Percentiles rank a stretch among this genome's conserved stretches.
phyloP scores from a whole-genome alignment of 2,113 vertebrate species.

The Oryzias woworae region DNA sequence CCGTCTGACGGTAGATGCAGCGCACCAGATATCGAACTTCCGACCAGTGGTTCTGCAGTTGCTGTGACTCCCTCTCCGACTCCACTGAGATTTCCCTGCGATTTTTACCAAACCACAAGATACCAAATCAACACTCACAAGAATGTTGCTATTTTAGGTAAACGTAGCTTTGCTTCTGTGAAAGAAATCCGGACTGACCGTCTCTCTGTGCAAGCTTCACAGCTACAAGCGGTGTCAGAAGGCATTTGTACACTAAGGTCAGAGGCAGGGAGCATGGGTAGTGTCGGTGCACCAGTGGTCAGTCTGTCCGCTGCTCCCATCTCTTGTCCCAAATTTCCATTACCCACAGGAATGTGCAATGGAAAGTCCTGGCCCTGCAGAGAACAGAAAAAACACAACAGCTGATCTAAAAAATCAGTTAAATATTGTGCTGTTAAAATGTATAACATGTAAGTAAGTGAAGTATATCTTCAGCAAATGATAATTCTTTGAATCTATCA shows the following conservation, averaged over 20 bases:
- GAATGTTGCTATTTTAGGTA: background rate
- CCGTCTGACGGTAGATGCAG: slow-evolving; percentile 95
- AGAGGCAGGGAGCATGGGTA: slow-evolving; percentile 83
- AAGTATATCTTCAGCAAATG: too few relatives aligned
- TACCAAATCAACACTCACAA: background rate
- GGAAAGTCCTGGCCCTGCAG: slow-evolving; percentile 91
- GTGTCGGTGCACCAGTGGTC: slow-evolving; percentile 79
- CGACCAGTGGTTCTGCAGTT: slow-evolving; percentile 97
- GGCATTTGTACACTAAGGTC: slow-evolving; percentile 80
- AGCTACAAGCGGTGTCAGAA: slow-evolving; percentile 85
- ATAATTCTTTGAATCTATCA: too few relatives aligned
- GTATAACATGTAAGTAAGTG: too few relatives aligned
- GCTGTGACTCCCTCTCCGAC: slow-evolving; percentile 91
- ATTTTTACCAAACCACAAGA: background rate
- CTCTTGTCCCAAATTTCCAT: slow-evolving; percentile 83
- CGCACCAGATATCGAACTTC: slow-evolving; percentile 95
- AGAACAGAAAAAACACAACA: background rate
- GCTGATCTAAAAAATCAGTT: too few relatives aligned
- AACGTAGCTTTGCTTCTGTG: background rate
- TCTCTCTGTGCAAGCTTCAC: slow-evolving; percentile 92
- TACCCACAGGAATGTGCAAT: slow-evolving; percentile 88
- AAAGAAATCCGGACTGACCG: slow-evolving; percentile 74
- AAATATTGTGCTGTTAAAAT: too few relatives aligned
- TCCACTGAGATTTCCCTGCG: slow-evolving; percentile 90
- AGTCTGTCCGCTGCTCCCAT: slow-evolving; percentile 80